These are phyloP conservation scores for Rhizomys pruinosus DNA, from an alignment of 2,113 vertebrate species.

Conservation along the genomic window DNA sequence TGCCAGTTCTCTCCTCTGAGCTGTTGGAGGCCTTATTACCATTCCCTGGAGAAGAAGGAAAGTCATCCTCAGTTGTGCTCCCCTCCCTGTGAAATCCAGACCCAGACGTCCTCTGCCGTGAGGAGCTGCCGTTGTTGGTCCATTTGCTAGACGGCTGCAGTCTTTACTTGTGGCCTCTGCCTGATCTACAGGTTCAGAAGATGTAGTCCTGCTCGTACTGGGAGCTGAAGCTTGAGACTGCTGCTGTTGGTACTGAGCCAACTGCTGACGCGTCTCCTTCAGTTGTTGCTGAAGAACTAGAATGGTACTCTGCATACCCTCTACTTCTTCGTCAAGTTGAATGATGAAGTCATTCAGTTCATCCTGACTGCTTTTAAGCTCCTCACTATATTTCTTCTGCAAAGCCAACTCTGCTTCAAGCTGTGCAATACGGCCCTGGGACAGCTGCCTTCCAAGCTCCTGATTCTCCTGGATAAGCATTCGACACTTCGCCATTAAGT, in stretches of 20 bases:
- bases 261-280: conserved; percentile 94
- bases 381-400: conserved; percentile 99
- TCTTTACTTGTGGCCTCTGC: conserved; percentile 91
- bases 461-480: conserved; percentile 99
- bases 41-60: conserved; percentile 93
- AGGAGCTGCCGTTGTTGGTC: conserved; percentile 95
- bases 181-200: no score
- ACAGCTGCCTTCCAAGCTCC: conserved; percentile 98
- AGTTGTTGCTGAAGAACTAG: conserved; percentile 98
- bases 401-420: conserved; percentile 99
- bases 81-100: conserved; percentile 96
- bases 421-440: conserved; percentile 99
- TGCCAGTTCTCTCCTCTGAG: no score
- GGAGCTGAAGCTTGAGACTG: conserved; percentile 86
- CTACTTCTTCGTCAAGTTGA: no score
- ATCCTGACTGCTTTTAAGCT: conserved; percentile 99
- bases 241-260: conserved; percentile 92
- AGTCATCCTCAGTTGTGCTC: conserved; percentile 94
- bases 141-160: conserved; percentile 95
- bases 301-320: conserved; percentile 99
- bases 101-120: no score
- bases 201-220: conserved; percentile 93
- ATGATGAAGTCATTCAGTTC: conserved; percentile 99
- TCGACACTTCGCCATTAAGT: conserved; percentile 99
- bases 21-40: no score